Evolutionary conservation across 2,797 vertebrate genomes (phyloP).

Genomic region (Bovichtus diacanthus): DNA sequence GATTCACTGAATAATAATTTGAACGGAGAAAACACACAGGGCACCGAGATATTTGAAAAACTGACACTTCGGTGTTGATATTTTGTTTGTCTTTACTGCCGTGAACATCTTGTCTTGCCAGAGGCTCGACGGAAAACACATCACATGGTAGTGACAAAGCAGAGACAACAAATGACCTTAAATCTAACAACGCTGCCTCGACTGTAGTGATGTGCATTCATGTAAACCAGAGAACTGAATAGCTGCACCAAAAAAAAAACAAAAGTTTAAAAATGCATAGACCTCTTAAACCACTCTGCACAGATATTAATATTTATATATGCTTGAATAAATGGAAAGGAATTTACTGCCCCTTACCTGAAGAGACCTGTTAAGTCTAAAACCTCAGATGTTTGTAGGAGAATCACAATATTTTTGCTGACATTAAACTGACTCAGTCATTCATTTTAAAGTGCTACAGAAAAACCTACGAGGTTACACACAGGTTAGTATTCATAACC

Average conservation of each 20-base stretch:
- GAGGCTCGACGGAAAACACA: constrained; percentile 40
- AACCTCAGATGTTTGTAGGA: constrained; percentile 37
- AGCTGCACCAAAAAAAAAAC: constrained; percentile 50
- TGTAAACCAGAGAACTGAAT: constrained; percentile 56
- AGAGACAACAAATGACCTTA: constrained; percentile 43
- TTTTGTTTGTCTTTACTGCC: constrained; percentile 24
- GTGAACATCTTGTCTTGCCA: constrained; percentile 48
- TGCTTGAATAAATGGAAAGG: constrained; percentile 54
- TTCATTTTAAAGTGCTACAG: constrained; percentile 13
- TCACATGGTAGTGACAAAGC: constrained; percentile 30
- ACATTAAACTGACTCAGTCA: constrained; percentile 6
- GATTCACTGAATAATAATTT: constrained; percentile 39
- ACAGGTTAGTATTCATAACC: constrained; percentile 1
- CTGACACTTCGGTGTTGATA: constrained; percentile 19
- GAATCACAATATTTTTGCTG: constrained; percentile 26
- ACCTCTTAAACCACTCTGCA: constrained; percentile 74
- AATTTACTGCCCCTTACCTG: constrained; percentile 67
- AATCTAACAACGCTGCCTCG: constrained; percentile 33
- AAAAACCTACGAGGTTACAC: constrained; percentile 18
- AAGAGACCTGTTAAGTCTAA: constrained; percentile 32
- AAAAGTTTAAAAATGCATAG: constrained; percentile 81
- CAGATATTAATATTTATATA: constrained; percentile 80
- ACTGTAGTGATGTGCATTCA: constrained; percentile 35
- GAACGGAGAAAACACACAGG: background rate
- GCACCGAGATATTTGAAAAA: constrained; percentile 20